A percentile compares a stretch with the other conserved stretches of the same genome.
Evolutionary conservation across 2,888 invertebrate genomes (phyloP).

Genomic region (Villa cingulata): DNA sequence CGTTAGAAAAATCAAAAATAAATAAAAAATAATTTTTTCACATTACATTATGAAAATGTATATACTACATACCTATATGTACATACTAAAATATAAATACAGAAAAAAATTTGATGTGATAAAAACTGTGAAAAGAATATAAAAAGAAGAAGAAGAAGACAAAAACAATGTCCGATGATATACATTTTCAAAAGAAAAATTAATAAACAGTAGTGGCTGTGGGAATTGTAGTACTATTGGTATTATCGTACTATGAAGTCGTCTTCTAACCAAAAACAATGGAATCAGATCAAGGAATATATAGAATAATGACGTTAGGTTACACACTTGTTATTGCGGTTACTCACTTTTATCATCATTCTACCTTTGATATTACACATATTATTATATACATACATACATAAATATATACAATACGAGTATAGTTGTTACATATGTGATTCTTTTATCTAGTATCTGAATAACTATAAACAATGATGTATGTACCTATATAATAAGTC

Average conservation of each 20-base stretch:
- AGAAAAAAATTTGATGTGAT: neutral
- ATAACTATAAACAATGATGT: too few species aligned
- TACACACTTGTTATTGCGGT: conserved; percentile 6
- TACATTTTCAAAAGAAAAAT: neutral
- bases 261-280: conserved; percentile 4
- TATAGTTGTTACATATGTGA: too few species aligned
- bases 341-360: neutral
- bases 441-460: too few species aligned
- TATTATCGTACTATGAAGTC: too few species aligned
- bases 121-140: neutral
- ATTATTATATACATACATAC: too few species aligned
- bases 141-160: neutral
- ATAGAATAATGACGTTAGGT: neutral
- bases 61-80: too few species aligned
- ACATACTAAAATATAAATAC: neutral
- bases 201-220: conserved; percentile 4
- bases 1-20: too few species aligned
- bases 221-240: too few species aligned
- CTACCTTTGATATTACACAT: too few species aligned
- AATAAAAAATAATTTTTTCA: neutral
- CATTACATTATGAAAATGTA: neutral
- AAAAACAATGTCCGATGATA: neutral
- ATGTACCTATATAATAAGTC: too few species aligned
- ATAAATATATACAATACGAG: too few species aligned
- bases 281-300: neutral